Base-by-base conservation (phyloP, 2,888 invertebrate genomes). In the Drosophila recens region DNA sequence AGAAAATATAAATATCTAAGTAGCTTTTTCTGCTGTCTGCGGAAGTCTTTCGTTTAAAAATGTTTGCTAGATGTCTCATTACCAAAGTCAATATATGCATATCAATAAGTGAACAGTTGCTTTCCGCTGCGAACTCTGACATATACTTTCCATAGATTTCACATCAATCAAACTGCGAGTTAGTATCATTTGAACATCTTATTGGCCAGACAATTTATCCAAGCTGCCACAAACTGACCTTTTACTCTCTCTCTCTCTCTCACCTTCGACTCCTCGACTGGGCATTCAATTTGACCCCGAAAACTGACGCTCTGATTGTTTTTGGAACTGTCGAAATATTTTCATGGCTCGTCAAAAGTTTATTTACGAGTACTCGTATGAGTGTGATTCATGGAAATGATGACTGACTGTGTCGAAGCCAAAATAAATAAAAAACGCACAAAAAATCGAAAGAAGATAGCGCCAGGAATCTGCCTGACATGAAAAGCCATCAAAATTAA, bases 401-500 rank as follows among this genome's bases (percentile, higher is more conserved):
- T 78, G 72, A 56, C 49, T 56, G 70, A 53, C 58, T 45, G 53
- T 51, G 33, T 45, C 57, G 46, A 57, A 57, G 30, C 63, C 23
- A 48, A 81, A 77, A 2, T 4, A 38, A 17, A 42, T 40, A 15
- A 40, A 15, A 15, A 40, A 69, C 5, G 49, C 56, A 27, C 38
- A 63, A 53, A n/a, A 48, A 73, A 61, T 51, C 27, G 43, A 46
- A 49, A 42, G 52, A 56, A 67, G 72, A 67, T 68, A 72, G 65
- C 64, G 58, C 34, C 58, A 56, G 65, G 73, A 85, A 75, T 81
- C 67, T 64, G 69, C 17, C 67, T 65, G 69, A 71, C 68, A 81
- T 65, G 67, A 79, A 69, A 67, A 72, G 57, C 63, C 38, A 86
- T 83, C 69, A 75, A 88, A 86, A 74, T 68, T 43, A 36, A 83